Evolutionary conservation across 1,140 invertebrate species (phyloP).

Genomic region (Cherax quadricarinatus): DNA sequence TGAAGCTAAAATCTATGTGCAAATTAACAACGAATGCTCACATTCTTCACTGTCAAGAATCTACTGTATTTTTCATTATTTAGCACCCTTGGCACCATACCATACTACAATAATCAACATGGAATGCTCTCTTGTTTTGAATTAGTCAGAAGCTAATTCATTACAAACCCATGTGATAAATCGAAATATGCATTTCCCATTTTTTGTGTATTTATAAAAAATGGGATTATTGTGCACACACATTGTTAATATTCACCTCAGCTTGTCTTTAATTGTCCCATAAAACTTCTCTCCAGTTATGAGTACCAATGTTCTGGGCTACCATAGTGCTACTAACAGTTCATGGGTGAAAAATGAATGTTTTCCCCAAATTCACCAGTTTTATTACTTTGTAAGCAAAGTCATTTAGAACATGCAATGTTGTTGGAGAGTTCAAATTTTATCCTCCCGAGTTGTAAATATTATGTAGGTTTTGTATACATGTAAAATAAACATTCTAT

Average conservation of each 20-base stretch:
- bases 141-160: constrained; percentile 56
- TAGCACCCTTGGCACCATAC: not conserved
- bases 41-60: too few species aligned
- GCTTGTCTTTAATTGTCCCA: not conserved
- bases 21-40: constrained; percentile 4
- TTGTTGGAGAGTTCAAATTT: constrained; percentile 64
- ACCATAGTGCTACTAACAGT: not conserved
- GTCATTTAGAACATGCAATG: constrained; percentile 14
- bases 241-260: constrained; percentile 7
- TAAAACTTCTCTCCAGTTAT: not conserved
- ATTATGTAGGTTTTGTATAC: constrained; percentile 65
- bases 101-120: not conserved
- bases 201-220: constrained; percentile 39
- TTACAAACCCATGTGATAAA: constrained; percentile 27
- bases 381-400: not conserved
- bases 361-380: not conserved
- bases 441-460: constrained; percentile 59
- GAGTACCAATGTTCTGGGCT: not conserved
- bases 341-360: not conserved
- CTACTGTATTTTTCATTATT: not conserved
- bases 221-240: constrained; percentile 61
- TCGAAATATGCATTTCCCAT: constrained; percentile 48
- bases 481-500: constrained; percentile 60
- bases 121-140: constrained; percentile 36
- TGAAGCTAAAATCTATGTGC: too few species aligned